Evolutionary conservation across 2,113 vertebrate species (phyloP).

Genomic region (Coracopsis vasa): DNA sequence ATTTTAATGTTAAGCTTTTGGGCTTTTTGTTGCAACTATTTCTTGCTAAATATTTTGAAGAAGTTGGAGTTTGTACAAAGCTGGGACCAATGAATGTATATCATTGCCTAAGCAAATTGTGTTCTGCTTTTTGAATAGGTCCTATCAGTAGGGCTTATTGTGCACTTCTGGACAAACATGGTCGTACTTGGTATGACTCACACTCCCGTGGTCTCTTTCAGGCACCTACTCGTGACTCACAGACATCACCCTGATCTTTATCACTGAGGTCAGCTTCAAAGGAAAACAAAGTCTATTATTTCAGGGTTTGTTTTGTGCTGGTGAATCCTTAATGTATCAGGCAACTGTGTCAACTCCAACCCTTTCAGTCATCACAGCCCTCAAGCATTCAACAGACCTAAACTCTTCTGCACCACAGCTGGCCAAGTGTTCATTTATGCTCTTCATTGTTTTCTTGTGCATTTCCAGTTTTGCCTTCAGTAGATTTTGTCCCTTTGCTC

Average conservation of each 20-base stretch:
- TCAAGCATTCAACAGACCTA: background rate
- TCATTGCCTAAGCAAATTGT: background rate
- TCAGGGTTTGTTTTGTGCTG: background rate
- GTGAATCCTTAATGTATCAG: background rate
- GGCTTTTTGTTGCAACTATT: background rate
- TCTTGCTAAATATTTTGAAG: conserved; percentile 10
- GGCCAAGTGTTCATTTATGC: background rate
- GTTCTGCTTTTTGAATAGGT: background rate
- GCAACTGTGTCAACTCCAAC: background rate
- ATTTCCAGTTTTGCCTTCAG: background rate
- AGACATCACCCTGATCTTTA: background rate
- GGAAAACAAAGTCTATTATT: background rate
- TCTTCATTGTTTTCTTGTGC: background rate
- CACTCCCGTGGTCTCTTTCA: background rate
- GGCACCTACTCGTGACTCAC: conserved; percentile 36
- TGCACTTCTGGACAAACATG: background rate
- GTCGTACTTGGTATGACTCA: background rate
- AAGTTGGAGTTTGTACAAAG: background rate
- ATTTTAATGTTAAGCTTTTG: background rate
- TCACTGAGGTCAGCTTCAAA: background rate
- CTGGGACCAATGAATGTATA: background rate
- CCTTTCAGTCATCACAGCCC: background rate
- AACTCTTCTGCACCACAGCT: background rate
- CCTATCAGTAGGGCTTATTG: background rate
- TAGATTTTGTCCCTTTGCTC: background rate